A percentile compares a stretch with the other conserved stretches of the same genome.
Evolutionary conservation across 2,888 invertebrate genomes (phyloP).

Genomic region (Pristionchus exspectatus): DNA sequence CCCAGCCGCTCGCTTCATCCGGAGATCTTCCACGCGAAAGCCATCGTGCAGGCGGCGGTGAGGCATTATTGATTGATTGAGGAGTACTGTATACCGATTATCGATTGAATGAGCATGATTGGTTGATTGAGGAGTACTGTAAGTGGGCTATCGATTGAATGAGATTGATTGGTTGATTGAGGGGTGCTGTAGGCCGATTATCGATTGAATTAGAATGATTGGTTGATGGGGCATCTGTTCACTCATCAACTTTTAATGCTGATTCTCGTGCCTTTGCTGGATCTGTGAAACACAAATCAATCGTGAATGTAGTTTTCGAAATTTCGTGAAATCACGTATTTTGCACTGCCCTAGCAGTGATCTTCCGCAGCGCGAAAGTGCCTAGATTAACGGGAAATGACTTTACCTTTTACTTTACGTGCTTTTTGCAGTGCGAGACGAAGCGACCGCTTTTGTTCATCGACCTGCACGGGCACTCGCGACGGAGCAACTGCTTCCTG

Average conservation of each 20-base stretch:
- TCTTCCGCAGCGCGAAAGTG: too few relatives aligned
- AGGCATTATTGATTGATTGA: constrained; percentile 21
- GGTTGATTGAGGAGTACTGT: not conserved
- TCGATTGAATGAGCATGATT: too few relatives aligned
- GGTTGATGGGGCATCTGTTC: not conserved
- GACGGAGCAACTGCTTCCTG: constrained; percentile 93
- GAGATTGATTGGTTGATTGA: not conserved
- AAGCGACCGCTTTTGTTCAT: constrained; percentile 85
- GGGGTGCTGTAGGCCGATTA: not conserved
- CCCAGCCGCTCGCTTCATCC: constrained; percentile 94
- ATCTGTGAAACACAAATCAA: not conserved
- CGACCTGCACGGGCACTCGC: constrained; percentile 94
- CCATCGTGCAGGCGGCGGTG: constrained; percentile 79
- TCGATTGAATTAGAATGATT: not conserved
- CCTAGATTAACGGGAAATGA: too few relatives aligned
- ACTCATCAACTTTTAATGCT: not conserved
- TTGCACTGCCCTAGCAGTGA: too few relatives aligned
- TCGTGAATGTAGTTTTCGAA: constrained; percentile 47
- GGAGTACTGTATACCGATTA: not conserved
- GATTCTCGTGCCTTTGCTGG: not conserved
- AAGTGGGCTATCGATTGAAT: not conserved
- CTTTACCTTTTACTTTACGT: not conserved
- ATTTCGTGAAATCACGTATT: constrained; percentile 53
- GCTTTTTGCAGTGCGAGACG: constrained; percentile 19
- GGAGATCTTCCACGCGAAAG: constrained; percentile 92